phyloP scores from a whole-genome alignment of 2,113 vertebrate genomes.

The Toxostoma redivivum region DNA sequence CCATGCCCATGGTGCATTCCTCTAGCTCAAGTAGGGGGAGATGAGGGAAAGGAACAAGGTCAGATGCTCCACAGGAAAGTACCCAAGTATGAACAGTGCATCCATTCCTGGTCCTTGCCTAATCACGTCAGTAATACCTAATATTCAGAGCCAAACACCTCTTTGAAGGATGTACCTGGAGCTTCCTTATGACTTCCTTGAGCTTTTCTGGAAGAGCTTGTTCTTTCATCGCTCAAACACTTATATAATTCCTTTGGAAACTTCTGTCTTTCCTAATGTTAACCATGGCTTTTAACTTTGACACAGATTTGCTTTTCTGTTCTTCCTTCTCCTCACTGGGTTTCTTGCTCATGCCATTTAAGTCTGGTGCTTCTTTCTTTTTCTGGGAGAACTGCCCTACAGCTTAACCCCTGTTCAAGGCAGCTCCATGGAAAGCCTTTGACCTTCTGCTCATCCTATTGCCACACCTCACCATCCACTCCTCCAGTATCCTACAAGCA shows the following conservation, averaged over 20 bases:
- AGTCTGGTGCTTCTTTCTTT: background rate
- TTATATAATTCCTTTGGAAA: background rate
- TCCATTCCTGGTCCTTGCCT: background rate
- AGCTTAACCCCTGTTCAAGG: background rate
- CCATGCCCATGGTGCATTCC: background rate
- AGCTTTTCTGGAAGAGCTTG: background rate
- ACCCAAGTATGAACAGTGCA: background rate
- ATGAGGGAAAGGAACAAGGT: background rate
- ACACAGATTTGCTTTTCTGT: rapidly evolving
- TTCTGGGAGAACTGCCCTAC: background rate
- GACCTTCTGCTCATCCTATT: background rate
- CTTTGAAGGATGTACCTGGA: background rate
- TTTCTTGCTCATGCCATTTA: background rate
- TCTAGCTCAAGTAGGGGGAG: background rate
- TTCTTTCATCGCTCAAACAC: background rate
- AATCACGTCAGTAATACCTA: background rate
- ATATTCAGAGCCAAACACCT: background rate
- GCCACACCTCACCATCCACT: background rate
- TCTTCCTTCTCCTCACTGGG: background rate
- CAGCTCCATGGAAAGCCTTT: background rate
- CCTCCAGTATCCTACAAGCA: background rate
- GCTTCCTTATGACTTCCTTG: background rate
- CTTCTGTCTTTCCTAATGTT: background rate
- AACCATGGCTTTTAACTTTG: background rate
- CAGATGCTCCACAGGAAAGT: background rate